Evolutionary conservation across 2,888 invertebrate species (phyloP).

Genomic region (Protodeltote pygarga): DNA sequence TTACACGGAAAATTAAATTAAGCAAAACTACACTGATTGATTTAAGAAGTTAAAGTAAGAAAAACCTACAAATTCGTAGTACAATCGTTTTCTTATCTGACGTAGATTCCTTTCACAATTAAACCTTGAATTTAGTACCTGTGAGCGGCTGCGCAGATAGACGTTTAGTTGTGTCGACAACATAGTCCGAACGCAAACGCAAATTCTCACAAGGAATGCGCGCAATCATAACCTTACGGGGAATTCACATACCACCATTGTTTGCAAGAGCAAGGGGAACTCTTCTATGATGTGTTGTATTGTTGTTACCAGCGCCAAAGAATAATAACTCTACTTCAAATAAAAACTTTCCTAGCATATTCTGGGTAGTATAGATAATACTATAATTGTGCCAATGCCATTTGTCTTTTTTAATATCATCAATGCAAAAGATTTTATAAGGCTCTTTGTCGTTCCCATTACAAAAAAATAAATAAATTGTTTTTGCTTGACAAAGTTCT

Average conservation of each 20-base stretch:
- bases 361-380: too few relatives aligned
- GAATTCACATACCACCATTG: conserved; percentile 51
- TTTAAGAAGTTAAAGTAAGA: conserved; percentile 2
- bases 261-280: conserved; percentile 49
- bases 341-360: too few relatives aligned
- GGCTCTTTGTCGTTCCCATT: too few relatives aligned
- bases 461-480: too few relatives aligned
- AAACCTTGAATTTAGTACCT: conserved; percentile 73
- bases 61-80: conserved; percentile 23
- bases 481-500: too few relatives aligned
- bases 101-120: conserved; percentile 71
- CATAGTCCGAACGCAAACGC: conserved; percentile 60
- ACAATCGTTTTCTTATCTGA: conserved; percentile 44
- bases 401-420: too few relatives aligned
- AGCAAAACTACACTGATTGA: not conserved
- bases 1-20: conserved; percentile 1
- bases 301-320: too few relatives aligned
- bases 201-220: conserved; percentile 74
- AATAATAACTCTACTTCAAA: too few relatives aligned
- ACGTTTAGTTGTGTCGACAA: conserved; percentile 54
- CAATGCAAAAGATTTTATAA: too few relatives aligned
- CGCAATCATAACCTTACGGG: conserved; percentile 67
- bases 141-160: conserved; percentile 65
- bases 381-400: too few relatives aligned
- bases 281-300: conserved; percentile 26